phyloP scores from a whole-genome alignment of 2,888 invertebrate genomes.

The Hartigia nigra region DNA sequence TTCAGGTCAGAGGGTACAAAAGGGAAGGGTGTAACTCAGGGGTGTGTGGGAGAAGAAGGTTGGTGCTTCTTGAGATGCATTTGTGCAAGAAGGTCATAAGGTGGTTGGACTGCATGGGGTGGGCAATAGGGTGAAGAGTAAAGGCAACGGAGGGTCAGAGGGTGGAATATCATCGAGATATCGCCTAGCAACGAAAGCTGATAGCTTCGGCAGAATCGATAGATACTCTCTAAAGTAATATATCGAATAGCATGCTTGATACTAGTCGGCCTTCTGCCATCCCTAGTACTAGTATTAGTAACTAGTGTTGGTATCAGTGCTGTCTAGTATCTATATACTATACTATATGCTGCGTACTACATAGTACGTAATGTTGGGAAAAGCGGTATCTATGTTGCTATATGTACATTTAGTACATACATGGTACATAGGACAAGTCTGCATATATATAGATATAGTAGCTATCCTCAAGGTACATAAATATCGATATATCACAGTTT shows the following conservation, averaged over 20 bases:
- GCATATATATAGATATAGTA: not conserved
- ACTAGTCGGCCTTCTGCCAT: conserved; percentile 1
- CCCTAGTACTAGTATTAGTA: not conserved
- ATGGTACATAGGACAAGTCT: not conserved
- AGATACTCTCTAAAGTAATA: conserved; percentile 51
- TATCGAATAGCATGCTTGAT: conserved; percentile 28
- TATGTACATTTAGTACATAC: not conserved
- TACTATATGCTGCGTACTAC: not conserved
- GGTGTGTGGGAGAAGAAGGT: too few species aligned
- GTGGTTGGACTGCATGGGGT: not conserved
- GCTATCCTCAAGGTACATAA: not conserved
- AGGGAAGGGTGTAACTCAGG: not conserved
- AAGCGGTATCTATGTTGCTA: not conserved
- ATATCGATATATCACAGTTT: not conserved
- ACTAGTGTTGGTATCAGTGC: not conserved
- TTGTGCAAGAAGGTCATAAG: not conserved
- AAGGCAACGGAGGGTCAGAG: conserved; percentile 24
- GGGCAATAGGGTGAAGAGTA: conserved; percentile 8
- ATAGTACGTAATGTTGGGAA: not conserved
- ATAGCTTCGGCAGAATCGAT: conserved; percentile 58
- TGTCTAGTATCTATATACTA: not conserved
- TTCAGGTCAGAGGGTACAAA: not conserved
- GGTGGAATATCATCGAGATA: conserved; percentile 53
- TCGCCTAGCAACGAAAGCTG: conserved; percentile 62
- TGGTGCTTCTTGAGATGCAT: not conserved